These are phyloP conservation scores for Bombus affinis DNA, from an alignment of 1,140 invertebrate species.

Conservation along the genomic window DNA sequence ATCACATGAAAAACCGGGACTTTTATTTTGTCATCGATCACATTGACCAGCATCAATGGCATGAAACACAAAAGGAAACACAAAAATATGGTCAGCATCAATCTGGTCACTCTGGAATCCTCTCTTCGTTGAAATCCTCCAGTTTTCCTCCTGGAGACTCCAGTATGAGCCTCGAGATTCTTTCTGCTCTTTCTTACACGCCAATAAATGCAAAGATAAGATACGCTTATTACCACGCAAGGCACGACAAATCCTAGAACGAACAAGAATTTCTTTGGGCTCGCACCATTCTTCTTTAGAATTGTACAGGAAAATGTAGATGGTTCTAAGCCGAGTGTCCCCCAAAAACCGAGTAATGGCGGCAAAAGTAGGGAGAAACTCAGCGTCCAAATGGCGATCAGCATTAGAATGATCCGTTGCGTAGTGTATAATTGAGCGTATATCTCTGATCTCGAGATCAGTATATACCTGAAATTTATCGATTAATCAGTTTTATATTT, in stretches of 20 bases:
- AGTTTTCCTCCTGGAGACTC: slow-evolving; percentile 79
- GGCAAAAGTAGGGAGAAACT: slow-evolving; percentile 87
- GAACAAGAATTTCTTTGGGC: slow-evolving; percentile 94
- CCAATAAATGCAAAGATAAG: slow-evolving; percentile 93
- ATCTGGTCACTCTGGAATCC: slow-evolving; percentile 90
- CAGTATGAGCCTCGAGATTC: slow-evolving; percentile 87
- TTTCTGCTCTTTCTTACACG: slow-evolving; percentile 88
- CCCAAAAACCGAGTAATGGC: slow-evolving; percentile 91
- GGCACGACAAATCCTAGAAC: slow-evolving; percentile 91
- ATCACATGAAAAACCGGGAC: slow-evolving; percentile 90
- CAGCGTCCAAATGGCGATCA: slow-evolving; percentile 88
- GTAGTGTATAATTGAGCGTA: slow-evolving; percentile 90
- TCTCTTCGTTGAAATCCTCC: slow-evolving; percentile 83
- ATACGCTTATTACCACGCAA: slow-evolving; percentile 91
- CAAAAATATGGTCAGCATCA: slow-evolving; percentile 93
- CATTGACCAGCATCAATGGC: slow-evolving; percentile 93
- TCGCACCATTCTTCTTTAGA: slow-evolving; percentile 88
- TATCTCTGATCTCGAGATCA: slow-evolving; percentile 89
- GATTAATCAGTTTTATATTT: neutral
- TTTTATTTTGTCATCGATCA: slow-evolving; percentile 88
- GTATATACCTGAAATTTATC: slow-evolving; percentile 87
- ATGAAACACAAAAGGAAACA: slow-evolving; percentile 93
- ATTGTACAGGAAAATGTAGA: slow-evolving; percentile 94
- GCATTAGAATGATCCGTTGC: slow-evolving; percentile 88
- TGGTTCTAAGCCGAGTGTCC: slow-evolving; percentile 89